Base-by-base conservation (phyloP, 2,113 vertebrate species). In the Sardina pilchardus region DNA sequence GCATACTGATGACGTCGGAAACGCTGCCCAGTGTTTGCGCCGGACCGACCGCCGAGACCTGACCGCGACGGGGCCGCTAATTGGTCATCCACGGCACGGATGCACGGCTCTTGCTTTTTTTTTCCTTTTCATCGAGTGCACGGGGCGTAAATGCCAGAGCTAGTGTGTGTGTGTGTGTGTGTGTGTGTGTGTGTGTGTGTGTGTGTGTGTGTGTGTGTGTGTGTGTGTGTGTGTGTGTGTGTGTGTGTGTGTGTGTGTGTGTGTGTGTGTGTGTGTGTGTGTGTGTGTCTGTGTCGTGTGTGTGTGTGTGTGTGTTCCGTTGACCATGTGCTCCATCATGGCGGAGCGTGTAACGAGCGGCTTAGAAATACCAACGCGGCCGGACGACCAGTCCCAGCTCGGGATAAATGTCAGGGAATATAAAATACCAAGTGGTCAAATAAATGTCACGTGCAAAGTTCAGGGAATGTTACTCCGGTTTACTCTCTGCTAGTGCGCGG, bases 1-100 rank as follows among this genome's bases (percentile, higher is more conserved):
- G 95, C 93, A 95, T 96, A 94, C 93, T 94, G 94, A 95, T 95
- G 91, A 94, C 92, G 90, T 88, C 63, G 2, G 90, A 92, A 92
- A 90, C 90, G 90, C 88, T 87, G 91, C 92, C 91, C 92, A 81
- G 91, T 92, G 89, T 92, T 92, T 92, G 90, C 90, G 83, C 92
- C 90, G 82, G 82, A 87, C 84, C 88, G 91, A 91, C 91, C 93
- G 85, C 14, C 50, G 86, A 90, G 91, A 90, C 91, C 92, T 91
- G 90, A n/a, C 21, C 56, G 88, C 92, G 89, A 94, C 93, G 88
- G 89, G 91, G 88, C 92, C 92, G 88, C 92, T 94, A 94, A 95
- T 94, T 92, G 90, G 89, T 85, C 85, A 78, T 91, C 85, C 81
- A 90, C 87, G 81, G 89, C 89, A 88, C 89, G 86, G 90, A 91